Evolutionary conservation across 2,797 vertebrate genomes (phyloP), one percentile per base, ranked within the genome.

Genomic region (Epinephelus awoara): DNA sequence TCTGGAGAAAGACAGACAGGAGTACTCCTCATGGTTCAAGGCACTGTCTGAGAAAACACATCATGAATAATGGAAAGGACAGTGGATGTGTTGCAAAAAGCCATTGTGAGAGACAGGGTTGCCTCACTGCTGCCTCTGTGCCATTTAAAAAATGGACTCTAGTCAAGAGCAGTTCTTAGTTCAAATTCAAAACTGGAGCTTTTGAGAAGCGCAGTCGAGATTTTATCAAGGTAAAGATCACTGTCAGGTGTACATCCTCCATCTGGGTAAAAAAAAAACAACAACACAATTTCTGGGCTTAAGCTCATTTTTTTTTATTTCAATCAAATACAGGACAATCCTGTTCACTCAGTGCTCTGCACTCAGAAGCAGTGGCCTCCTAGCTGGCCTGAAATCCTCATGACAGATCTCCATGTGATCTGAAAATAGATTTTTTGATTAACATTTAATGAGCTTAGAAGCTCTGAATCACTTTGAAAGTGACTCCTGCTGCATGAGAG

Each of bases 401-500:
- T 89, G 94, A 95, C 91, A 91, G 93, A 95, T 94, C 92, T 94
- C 88, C 84, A 87, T 93, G 90, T 92, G 87, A 95, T 92, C 95
- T 95, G 92, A 93, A 96, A 96, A 96, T 96, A 96, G 95, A 94
- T 94, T 95, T 95, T 94, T 92, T 94, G 94, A 96, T 96, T 94
- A 96, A 96, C 91, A 92, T 94, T 95, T 96, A 96, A 96, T 96
- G 95, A 96, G 94, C 94, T 94, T 79, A 90, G 94, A 94, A 93
- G 93, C 94, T 90, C 87, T 88, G 93, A 91, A 95, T 91, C 84
- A 82, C 90, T 93, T 87, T 93, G 91, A 94, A 94, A 93, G 86
- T 92, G 91, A 94, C 91, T 95, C 93, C 90, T 92, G 87, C 86
- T 71, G 76, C 88, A 85, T 18, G 83, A 84, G 66, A 70, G 54